phyloP scores from a whole-genome alignment of 2,797 vertebrate genomes.

The Artibeus lituratus region DNA sequence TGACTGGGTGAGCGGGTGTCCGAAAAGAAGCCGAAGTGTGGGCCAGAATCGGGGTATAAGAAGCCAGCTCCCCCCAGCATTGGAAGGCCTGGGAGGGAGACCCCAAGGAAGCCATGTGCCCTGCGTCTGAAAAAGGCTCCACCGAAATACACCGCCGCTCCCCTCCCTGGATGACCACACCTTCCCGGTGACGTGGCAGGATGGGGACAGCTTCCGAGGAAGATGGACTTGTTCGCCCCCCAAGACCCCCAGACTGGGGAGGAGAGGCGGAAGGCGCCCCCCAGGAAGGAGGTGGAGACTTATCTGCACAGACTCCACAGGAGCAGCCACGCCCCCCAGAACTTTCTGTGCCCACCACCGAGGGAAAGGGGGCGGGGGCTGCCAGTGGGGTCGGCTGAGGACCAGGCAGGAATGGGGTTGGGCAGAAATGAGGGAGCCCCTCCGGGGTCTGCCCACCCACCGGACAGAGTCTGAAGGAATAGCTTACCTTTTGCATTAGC shows the following conservation, averaged over 20 bases:
- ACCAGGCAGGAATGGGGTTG: neutral
- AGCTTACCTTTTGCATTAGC: too few relatives aligned
- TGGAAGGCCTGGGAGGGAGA: too few relatives aligned
- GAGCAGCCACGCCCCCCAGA: neutral
- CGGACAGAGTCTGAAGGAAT: neutral
- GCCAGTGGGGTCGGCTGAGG: neutral
- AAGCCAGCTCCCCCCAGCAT: neutral
- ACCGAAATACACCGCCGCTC: neutral
- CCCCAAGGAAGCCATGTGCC: accelerated
- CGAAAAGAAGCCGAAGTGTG: too few relatives aligned
- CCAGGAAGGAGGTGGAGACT: accelerated
- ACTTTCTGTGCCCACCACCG: neutral
- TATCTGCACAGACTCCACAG: accelerated
- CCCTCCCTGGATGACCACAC: neutral
- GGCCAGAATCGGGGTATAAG: accelerated
- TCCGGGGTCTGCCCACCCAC: accelerated
- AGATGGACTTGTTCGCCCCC: neutral
- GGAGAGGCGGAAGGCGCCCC: too few relatives aligned
- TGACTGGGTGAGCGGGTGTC: accelerated
- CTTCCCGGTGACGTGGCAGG: neutral
- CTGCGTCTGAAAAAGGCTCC: neutral
- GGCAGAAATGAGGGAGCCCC: neutral
- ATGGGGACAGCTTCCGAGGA: neutral
- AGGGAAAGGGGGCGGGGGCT: too few relatives aligned
- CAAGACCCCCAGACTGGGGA: neutral